phyloP scores from a whole-genome alignment of 2,888 invertebrate species.

The Panzeria rudis region DNA sequence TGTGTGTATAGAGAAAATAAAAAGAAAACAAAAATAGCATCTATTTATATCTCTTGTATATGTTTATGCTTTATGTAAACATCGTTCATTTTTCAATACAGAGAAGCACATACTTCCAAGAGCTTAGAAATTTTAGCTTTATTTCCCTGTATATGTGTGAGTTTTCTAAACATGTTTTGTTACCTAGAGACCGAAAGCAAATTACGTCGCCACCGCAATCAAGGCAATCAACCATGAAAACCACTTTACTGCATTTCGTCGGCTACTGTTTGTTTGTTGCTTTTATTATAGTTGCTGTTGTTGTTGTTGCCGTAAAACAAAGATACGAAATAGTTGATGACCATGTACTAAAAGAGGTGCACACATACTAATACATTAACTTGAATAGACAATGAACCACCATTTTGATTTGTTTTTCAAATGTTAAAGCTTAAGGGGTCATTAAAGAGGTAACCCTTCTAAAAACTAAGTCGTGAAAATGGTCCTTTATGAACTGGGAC shows the following conservation, averaged over 20 bases:
- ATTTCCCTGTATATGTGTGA: not conserved
- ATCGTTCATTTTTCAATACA: constrained; percentile 24
- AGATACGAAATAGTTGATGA: constrained; percentile 25
- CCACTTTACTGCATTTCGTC: constrained; percentile 71
- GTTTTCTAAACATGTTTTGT: constrained; percentile 29
- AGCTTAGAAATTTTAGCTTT: not conserved
- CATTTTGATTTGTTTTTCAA: constrained; percentile 9
- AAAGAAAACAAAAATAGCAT: constrained; percentile 18
- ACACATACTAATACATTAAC: not conserved
- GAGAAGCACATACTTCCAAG: not conserved
- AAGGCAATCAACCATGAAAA: constrained; percentile 75
- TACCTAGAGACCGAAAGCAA: constrained; percentile 69
- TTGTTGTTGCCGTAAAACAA: not conserved
- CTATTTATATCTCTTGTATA: not conserved
- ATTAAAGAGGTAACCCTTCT: not conserved
- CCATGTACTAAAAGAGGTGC: not conserved
- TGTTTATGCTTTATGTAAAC: constrained; percentile 22
- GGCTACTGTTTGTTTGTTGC: constrained; percentile 40
- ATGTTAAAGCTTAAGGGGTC: not conserved
- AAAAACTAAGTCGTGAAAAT: too few species aligned
- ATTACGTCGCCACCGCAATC: constrained; percentile 74
- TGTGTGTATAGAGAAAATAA: not conserved
- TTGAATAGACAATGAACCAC: constrained; percentile 29
- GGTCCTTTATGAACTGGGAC: too few species aligned
- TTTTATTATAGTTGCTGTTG: constrained; percentile 7